Conservation (phyloP, 1,140 invertebrate species). For the Lepidurus arcticus region DNA sequence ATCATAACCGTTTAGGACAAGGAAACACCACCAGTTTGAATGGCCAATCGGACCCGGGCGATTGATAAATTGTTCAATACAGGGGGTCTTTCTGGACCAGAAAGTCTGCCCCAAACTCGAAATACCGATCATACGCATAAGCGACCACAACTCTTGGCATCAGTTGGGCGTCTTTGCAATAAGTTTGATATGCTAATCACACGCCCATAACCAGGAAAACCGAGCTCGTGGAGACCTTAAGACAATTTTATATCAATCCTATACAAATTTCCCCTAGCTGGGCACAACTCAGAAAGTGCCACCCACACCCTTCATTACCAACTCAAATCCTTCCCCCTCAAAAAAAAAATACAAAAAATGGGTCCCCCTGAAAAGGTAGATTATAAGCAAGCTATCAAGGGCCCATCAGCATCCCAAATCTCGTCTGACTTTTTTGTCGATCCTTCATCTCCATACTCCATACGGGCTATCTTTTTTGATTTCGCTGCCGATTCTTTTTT, state of each 20-base stretch:
- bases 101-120: constrained; percentile 6
- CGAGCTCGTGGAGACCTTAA: constrained; percentile 6
- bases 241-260: constrained; percentile 22
- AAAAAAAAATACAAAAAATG: constrained; percentile 12
- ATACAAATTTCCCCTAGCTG: not conserved
- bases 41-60: not conserved
- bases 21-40: not conserved
- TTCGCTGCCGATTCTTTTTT: not conserved
- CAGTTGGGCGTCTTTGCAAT: constrained; percentile 21
- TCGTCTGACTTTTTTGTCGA: not conserved
- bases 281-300: constrained; percentile 17
- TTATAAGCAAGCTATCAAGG: not conserved
- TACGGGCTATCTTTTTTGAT: not conserved
- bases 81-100: not conserved
- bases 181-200: constrained; percentile 12
- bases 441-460: constrained; percentile 15
- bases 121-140: not conserved
- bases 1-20: not conserved
- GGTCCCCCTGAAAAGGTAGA: not conserved
- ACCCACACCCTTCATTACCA: constrained; percentile 21
- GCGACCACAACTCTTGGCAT: constrained; percentile 9
- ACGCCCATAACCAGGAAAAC: not conserved
- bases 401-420: constrained; percentile 20
- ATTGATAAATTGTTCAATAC: constrained; percentile 22
- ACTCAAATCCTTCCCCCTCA: not conserved